These are phyloP conservation scores for Leptinotarsa juncta DNA, from an alignment of 2,888 invertebrate genomes.

Conservation along the genomic window DNA sequence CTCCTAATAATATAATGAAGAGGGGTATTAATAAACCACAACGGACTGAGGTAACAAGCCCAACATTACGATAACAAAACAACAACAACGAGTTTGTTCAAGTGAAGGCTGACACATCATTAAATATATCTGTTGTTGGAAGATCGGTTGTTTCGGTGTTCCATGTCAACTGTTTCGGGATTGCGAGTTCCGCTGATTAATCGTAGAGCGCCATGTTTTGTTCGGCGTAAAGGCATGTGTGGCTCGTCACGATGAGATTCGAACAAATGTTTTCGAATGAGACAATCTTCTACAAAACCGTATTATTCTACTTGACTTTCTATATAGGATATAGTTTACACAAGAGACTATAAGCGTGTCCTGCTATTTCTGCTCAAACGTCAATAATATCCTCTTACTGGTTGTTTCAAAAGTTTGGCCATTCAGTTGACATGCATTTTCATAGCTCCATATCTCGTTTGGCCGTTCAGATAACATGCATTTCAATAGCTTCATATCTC, in stretches of 20 bases:
- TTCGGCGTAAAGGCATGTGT: not conserved
- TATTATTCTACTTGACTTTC: too few relatives aligned
- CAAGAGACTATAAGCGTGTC: too few relatives aligned
- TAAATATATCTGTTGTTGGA: not conserved
- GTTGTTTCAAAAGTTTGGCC: too few relatives aligned
- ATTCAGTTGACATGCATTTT: too few relatives aligned
- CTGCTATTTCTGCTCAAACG: too few relatives aligned
- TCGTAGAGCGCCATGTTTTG: not conserved
- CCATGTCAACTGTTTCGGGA: not conserved
- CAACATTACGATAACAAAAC: not conserved
- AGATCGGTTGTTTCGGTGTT: not conserved
- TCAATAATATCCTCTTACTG: too few relatives aligned
- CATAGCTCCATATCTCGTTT: too few relatives aligned
- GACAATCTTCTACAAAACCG: too few relatives aligned
- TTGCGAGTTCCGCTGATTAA: not conserved
- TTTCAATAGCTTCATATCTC: too few relatives aligned
- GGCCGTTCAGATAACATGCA: too few relatives aligned
- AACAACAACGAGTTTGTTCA: constrained; percentile 1
- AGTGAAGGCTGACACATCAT: not conserved
- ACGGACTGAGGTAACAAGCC: not conserved
- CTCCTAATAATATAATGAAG: constrained; percentile 8
- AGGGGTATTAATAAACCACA: not conserved
- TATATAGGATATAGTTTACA: too few relatives aligned
- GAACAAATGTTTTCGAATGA: too few relatives aligned
- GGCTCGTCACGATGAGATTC: not conserved